Evolutionary conservation across 1,140 invertebrate genomes (phyloP).

Genomic region (Ceratina japonica): DNA sequence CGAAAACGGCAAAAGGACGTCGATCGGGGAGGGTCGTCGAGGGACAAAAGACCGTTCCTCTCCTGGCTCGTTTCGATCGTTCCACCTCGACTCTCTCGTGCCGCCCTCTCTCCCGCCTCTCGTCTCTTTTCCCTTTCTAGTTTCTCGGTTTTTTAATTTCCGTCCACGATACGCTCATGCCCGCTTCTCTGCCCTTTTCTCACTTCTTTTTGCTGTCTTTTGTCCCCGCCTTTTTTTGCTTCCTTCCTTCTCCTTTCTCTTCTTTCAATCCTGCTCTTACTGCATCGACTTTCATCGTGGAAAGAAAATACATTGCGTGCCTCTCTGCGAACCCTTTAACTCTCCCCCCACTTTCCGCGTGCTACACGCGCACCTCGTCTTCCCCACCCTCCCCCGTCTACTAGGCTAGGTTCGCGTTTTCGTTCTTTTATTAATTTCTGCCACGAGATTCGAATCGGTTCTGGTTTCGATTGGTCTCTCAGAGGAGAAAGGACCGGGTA

Average conservation of each 20-base stretch:
- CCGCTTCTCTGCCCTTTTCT: slow-evolving; percentile 11
- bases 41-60: slow-evolving; percentile 55
- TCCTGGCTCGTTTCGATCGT: slow-evolving; percentile 41
- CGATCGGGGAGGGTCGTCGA: slow-evolving; percentile 38
- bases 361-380: neutral
- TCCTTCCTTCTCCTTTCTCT: neutral
- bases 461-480: neutral
- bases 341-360: neutral
- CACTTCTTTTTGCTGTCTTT: neutral
- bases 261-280: slow-evolving; percentile 16
- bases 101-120: neutral
- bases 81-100: neutral
- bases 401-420: neutral
- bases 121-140: neutral
- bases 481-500: slow-evolving; percentile 7
- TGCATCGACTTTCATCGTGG: neutral
- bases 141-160: slow-evolving; percentile 40
- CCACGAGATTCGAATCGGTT: slow-evolving; percentile 1
- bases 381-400: neutral
- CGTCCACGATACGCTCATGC: slow-evolving; percentile 29
- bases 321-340: slow-evolving; percentile 7
- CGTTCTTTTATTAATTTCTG: neutral
- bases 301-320: slow-evolving; percentile 2
- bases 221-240: neutral
- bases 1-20: slow-evolving; percentile 21